Percentiles rank a stretch among this genome's conserved stretches.
These are phyloP conservation scores for Drosophila glabriapex DNA, from an alignment of 2,888 invertebrate species.

Conservation along the genomic window DNA sequence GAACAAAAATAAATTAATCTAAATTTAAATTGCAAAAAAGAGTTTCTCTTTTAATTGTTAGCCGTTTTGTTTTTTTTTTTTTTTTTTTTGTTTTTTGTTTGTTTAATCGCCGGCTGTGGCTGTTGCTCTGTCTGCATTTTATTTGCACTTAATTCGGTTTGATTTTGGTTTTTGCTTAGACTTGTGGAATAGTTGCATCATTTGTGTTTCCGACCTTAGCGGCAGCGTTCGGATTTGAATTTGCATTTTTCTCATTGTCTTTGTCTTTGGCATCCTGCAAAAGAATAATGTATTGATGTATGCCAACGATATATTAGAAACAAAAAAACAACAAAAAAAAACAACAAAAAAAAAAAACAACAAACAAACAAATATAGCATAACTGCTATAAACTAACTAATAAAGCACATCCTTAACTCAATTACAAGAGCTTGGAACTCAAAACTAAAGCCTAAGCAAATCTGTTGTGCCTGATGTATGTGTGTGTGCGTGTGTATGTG, in stretches of 20 bases:
- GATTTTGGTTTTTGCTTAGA: constrained; percentile 36
- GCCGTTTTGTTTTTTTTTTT: too few relatives aligned
- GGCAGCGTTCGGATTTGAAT: constrained; percentile 80
- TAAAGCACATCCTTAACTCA: not conserved
- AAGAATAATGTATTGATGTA: constrained; percentile 65
- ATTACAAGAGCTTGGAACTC: not conserved
- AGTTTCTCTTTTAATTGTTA: constrained; percentile 7
- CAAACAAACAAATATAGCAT: not conserved
- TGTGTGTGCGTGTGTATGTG: not conserved
- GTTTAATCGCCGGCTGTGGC: constrained; percentile 1
- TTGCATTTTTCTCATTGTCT: constrained; percentile 80
- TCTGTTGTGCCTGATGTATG: not conserved
- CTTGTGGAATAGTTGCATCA: constrained; percentile 68
- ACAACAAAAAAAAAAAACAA: constrained; percentile 8
- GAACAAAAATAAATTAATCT: constrained; percentile 6
- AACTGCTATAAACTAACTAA: not conserved
- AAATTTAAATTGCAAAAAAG: constrained; percentile 1
- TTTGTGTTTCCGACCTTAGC: constrained; percentile 78
- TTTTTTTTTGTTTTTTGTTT: not conserved
- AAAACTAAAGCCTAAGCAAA: not conserved
- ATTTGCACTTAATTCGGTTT: constrained; percentile 31
- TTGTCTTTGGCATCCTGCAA: constrained; percentile 85
- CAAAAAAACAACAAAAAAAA: not conserved
- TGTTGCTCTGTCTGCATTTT: constrained; percentile 14
- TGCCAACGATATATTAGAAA: constrained; percentile 65